These are phyloP conservation scores for Meiosimyza decipiens DNA, from an alignment of 2,888 invertebrate genomes.

Conservation along the genomic window DNA sequence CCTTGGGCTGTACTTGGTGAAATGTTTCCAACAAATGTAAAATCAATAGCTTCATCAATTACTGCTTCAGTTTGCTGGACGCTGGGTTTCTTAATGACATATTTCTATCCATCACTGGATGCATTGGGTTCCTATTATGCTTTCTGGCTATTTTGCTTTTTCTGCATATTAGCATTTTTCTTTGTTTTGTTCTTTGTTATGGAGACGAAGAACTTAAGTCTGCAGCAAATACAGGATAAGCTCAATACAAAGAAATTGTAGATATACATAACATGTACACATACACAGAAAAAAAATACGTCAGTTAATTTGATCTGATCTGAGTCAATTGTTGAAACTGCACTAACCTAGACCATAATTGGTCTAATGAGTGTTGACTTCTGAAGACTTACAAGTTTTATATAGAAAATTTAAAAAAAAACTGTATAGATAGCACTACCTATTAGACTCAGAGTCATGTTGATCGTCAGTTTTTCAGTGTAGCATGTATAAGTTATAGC, in stretches of 20 bases:
- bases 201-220: slow-evolving; percentile 89
- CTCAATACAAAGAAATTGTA: slow-evolving; percentile 69
- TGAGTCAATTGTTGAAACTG: no score
- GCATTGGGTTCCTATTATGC: slow-evolving; percentile 75
- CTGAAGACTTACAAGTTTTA: no score
- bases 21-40: slow-evolving; percentile 82
- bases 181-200: slow-evolving; percentile 82
- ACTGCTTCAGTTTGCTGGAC: slow-evolving; percentile 83
- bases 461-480: no score
- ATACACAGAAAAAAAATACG: no score
- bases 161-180: slow-evolving; percentile 73
- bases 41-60: slow-evolving; percentile 79
- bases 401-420: no score
- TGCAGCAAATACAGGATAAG: slow-evolving; percentile 84
- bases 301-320: no score
- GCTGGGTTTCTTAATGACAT: slow-evolving; percentile 80
- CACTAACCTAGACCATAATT: no score
- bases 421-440: no score
- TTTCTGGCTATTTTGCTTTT: slow-evolving; percentile 79
- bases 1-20: slow-evolving; percentile 88
- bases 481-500: neutral
- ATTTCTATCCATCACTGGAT: slow-evolving; percentile 74
- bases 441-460: no score
- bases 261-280: neutral
- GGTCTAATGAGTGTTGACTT: no score